Evolutionary conservation across 1,140 invertebrate species (phyloP), one percentile per base, ranked within the genome.

Genomic region (Bombus fervidus): DNA sequence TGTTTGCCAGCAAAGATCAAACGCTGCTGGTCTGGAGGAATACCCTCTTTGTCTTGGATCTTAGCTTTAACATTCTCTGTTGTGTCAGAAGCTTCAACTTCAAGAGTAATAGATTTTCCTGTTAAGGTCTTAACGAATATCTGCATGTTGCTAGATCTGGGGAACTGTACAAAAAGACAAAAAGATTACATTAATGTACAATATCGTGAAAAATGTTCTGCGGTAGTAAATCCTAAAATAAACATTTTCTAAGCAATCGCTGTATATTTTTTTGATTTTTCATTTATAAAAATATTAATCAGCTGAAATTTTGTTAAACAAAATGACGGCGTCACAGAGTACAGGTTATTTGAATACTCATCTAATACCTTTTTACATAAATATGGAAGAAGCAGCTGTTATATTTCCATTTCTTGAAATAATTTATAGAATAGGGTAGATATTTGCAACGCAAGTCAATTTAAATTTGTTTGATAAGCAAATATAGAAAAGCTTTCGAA

Each of bases 351-450:
- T 37, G 1, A 22, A 31, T 8, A 66, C 22, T 3, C 13, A 28
- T 2, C 2, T 5, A 39, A 69, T 37, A 31, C 5, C 25, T 15
- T 41, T 25, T 43, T 31, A 15, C 3, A 34, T 3, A 28, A 8
- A 43, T 28, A 62, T 31, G 34, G 2, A 66, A 66, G 9, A 39
- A 37, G 13, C 31, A 75, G 12, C 3, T 34, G 15, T 10, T 12
- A 47, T 75, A 83, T 28, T 83, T 76, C 76, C 59, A 75, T 39
- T 34, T 12, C 9, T 8, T 53, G 25, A 53, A 75, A 39, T 66
- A 83, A 83, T 76, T 83, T 83, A 83, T 9, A 82, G 22, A 18
- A 73, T 18, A 47, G 15, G 5, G 0, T 47, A 75, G n/a, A 74
- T 66, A 75, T 39, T 64, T 64, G 41, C 31, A 66, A 82, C 59